Evolutionary conservation across 2,113 vertebrate species (phyloP).

Genomic region (Xiphophorus hellerii): DNA sequence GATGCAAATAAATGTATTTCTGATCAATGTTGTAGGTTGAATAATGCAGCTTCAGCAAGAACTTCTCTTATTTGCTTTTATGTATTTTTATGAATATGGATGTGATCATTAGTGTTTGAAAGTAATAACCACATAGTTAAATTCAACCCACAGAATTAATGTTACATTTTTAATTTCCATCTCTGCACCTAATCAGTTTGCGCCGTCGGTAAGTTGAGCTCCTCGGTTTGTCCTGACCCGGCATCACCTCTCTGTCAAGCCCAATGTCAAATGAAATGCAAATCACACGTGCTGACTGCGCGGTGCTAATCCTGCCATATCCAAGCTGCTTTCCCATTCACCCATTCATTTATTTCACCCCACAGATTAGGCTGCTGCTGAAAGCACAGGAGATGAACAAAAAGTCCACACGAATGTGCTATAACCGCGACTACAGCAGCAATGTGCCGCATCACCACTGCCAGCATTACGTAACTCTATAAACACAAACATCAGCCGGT

Average conservation of each 20-base stretch:
- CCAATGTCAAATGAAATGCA: constrained; percentile 68
- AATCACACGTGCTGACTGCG: constrained; percentile 50
- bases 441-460: constrained; percentile 38
- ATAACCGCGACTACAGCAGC: constrained; percentile 41
- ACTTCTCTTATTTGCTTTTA: not conserved
- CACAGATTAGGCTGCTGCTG: constrained; percentile 54
- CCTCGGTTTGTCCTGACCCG: constrained; percentile 43
- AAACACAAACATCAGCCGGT: constrained; percentile 52
- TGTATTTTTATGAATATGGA: constrained; percentile 44
- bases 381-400: constrained; percentile 11
- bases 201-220: constrained; percentile 49
- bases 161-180: not conserved
- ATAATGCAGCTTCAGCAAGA: not conserved
- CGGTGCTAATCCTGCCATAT: constrained; percentile 62
- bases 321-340: constrained; percentile 50
- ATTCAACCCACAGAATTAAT: constrained; percentile 5
- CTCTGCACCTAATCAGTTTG: not conserved
- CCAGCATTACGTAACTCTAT: constrained; percentile 58
- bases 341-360: constrained; percentile 49
- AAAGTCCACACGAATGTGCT: constrained; percentile 24
- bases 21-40: too few species aligned
- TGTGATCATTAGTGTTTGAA: constrained; percentile 25
- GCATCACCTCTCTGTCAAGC: constrained; percentile 54
- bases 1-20: too few species aligned
- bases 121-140: too few species aligned